Evolutionary conservation across 2,113 vertebrate genomes (phyloP).

Genomic region (Nematolebias whitei): DNA sequence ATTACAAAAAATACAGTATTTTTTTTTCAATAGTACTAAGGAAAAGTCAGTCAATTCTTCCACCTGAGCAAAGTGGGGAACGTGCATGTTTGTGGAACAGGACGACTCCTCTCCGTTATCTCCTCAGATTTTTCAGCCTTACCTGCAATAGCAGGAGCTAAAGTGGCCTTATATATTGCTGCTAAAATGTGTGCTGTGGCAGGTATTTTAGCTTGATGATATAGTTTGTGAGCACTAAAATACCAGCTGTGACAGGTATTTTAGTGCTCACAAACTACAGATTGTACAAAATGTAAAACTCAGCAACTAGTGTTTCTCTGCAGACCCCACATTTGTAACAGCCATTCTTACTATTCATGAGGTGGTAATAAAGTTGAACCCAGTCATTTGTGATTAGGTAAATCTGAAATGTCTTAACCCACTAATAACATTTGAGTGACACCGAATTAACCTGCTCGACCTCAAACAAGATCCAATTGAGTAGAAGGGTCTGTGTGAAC

Average conservation of each 20-base stretch:
- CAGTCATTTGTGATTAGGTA: slow-evolving; percentile 15
- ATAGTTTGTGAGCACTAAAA: no score
- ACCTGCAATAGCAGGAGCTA: no score
- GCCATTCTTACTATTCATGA: not conserved
- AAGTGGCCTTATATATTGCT: no score
- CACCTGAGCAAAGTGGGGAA: no score
- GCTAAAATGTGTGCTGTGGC: no score
- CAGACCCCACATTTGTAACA: not conserved
- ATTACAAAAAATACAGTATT: no score
- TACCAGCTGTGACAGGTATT: not conserved
- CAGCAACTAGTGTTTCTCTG: not conserved
- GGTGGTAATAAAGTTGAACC: slow-evolving; percentile 15
- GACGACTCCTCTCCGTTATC: no score
- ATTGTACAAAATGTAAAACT: not conserved
- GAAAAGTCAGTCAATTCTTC: no score
- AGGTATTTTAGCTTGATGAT: no score
- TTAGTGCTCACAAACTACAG: not conserved
- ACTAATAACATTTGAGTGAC: slow-evolving; percentile 1
- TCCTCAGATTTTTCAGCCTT: no score
- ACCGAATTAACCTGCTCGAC: slow-evolving; percentile 22
- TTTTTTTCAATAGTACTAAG: no score
- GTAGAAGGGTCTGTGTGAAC: not conserved
- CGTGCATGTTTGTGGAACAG: no score
- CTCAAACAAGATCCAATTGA: not conserved
- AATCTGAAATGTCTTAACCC: slow-evolving; percentile 15